phyloP scores from a whole-genome alignment of 1,140 invertebrate species.

The Drosophila guanche region DNA sequence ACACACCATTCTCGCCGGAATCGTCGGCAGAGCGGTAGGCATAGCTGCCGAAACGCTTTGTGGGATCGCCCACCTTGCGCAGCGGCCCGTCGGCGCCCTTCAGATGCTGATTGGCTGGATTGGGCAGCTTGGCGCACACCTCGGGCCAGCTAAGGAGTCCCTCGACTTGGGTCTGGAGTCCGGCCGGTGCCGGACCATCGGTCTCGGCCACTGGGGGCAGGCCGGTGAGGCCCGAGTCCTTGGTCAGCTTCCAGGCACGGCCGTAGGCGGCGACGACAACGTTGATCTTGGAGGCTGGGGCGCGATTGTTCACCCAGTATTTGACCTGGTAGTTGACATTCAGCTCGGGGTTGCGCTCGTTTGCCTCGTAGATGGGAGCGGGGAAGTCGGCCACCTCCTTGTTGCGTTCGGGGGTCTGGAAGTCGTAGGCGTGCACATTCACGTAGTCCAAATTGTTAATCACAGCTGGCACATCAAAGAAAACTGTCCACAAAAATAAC shows the following conservation, averaged over 20 bases:
- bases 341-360: conserved; percentile 87
- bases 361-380: conserved; percentile 88
- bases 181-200: conserved; percentile 87
- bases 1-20: conserved; percentile 89
- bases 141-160: conserved; percentile 93
- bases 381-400: conserved; percentile 90
- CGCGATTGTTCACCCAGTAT: conserved; percentile 87
- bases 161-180: conserved; percentile 87
- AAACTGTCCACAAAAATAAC: conserved; percentile 86
- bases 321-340: conserved; percentile 87
- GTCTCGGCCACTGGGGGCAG: conserved; percentile 88
- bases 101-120: conserved; percentile 85
- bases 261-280: conserved; percentile 93
- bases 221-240: conserved; percentile 89
- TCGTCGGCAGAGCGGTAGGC: conserved; percentile 89
- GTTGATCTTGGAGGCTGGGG: conserved; percentile 90
- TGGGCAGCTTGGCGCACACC: conserved; percentile 89
- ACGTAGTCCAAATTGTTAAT: conserved; percentile 91
- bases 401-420: conserved; percentile 89
- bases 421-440: conserved; percentile 92
- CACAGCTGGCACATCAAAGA: conserved; percentile 90
- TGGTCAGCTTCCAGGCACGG: conserved; percentile 91
- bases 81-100: conserved; percentile 87
- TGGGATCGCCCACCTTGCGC: conserved; percentile 89
- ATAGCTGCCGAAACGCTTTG: conserved; percentile 90